phyloP scores from a whole-genome alignment of 1,140 invertebrate genomes.

The Drosophila grimshawi region DNA sequence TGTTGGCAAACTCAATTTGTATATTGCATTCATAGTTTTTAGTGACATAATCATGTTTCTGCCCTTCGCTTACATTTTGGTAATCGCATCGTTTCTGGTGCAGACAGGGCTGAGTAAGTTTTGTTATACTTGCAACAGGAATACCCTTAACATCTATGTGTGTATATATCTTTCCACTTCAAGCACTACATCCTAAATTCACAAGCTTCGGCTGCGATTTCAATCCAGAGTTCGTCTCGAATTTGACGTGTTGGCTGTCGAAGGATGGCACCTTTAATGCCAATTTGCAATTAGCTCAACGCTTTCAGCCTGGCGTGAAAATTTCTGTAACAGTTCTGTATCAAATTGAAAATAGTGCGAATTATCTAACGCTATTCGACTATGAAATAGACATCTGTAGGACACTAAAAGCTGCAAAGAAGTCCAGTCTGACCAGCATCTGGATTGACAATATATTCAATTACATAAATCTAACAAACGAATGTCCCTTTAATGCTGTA shows the following conservation, averaged over 20 bases:
- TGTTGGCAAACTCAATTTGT: background rate
- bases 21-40: constrained; percentile 2
- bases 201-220: constrained; percentile 44
- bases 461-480: constrained; percentile 52
- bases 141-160: background rate
- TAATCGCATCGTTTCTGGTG: background rate
- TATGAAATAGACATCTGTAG: constrained; percentile 65
- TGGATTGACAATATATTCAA: constrained; percentile 66
- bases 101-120: constrained; percentile 35
- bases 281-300: constrained; percentile 47
- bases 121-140: background rate
- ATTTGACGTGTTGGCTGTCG: constrained; percentile 35
- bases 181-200: constrained; percentile 24
- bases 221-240: constrained; percentile 29
- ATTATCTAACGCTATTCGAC: constrained; percentile 52
- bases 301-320: constrained; percentile 22
- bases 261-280: constrained; percentile 23
- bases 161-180: background rate
- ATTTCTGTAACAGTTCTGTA: constrained; percentile 45
- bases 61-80: background rate
- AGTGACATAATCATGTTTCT: constrained; percentile 21
- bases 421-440: constrained; percentile 39
- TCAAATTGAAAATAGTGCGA: constrained; percentile 19
- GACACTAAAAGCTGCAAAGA: constrained; percentile 42
- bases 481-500: constrained; percentile 58